Conservation (phyloP, 1,140 invertebrate genomes). For the Microplitis mediator region DNA sequence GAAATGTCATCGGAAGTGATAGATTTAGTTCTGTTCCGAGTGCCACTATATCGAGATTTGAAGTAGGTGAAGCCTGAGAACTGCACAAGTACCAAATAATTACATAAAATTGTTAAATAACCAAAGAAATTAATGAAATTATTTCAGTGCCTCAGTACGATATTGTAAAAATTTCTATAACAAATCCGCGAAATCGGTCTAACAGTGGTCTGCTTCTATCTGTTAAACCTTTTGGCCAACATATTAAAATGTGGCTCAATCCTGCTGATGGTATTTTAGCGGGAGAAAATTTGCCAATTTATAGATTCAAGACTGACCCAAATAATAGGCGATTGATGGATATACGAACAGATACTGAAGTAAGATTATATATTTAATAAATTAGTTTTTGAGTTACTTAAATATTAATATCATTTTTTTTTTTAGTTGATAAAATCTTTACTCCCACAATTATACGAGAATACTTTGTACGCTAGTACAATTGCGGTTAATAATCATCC, state of each 20-base stretch:
- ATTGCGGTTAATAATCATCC: not conserved
- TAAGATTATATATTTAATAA: not conserved
- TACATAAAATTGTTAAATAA: no score
- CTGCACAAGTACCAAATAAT: no score
- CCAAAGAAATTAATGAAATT: no score
- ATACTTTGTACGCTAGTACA: not conserved
- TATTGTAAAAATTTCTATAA: slow-evolving; percentile 17
- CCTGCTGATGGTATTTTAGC: slow-evolving; percentile 18
- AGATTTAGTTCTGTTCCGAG: no score
- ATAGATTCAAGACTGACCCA: not conserved
- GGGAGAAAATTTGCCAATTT: slow-evolving; percentile 16
- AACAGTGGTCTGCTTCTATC: no score
- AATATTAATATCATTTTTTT: no score
- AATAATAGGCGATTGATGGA: not conserved
- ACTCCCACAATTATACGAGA: not conserved
- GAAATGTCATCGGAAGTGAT: no score
- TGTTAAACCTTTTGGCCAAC: slow-evolving; percentile 20
- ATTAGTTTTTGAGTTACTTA: no score
- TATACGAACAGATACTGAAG: not conserved
- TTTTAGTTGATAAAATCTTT: no score
- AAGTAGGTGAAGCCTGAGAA: no score
- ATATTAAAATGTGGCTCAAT: slow-evolving; percentile 21
- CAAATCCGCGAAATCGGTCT: not conserved
- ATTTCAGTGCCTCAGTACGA: slow-evolving; percentile 11
- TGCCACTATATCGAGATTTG: no score